phyloP scores from a whole-genome alignment of 2,888 invertebrate species.

The Erynnis tages region DNA sequence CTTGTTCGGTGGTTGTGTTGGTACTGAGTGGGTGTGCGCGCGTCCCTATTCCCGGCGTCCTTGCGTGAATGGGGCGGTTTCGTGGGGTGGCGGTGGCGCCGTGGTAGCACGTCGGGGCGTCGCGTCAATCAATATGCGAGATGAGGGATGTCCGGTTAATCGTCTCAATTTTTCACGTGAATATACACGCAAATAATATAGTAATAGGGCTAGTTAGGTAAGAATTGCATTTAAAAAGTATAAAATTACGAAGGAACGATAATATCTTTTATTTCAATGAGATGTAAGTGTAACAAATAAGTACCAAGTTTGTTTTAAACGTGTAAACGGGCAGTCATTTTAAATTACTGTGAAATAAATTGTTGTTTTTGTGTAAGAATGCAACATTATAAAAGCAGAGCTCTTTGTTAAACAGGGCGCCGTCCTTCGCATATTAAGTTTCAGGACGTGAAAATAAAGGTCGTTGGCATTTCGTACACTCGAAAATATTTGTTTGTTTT shows the following conservation, averaged over 20 bases:
- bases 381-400: background rate
- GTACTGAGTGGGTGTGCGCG: conserved; percentile 73
- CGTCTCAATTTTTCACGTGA: conserved; percentile 35
- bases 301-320: no score
- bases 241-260: no score
- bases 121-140: conserved; percentile 79
- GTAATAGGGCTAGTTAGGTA: no score
- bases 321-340: no score
- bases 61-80: conserved; percentile 74
- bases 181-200: no score
- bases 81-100: conserved; percentile 77
- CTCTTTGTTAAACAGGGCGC: background rate
- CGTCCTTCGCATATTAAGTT: background rate
- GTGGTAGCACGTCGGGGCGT: conserved; percentile 65
- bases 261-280: no score
- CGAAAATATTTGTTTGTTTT: background rate
- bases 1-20: conserved; percentile 54
- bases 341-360: no score
- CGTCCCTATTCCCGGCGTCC: conserved; percentile 77
- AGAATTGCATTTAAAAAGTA: no score
- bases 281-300: no score
- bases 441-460: conserved; percentile 16
- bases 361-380: no score
- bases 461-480: background rate
- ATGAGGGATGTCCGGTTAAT: conserved; percentile 64